Evolutionary conservation across 1,140 invertebrate species (phyloP).

Genomic region (Saccostrea cuccullata): DNA sequence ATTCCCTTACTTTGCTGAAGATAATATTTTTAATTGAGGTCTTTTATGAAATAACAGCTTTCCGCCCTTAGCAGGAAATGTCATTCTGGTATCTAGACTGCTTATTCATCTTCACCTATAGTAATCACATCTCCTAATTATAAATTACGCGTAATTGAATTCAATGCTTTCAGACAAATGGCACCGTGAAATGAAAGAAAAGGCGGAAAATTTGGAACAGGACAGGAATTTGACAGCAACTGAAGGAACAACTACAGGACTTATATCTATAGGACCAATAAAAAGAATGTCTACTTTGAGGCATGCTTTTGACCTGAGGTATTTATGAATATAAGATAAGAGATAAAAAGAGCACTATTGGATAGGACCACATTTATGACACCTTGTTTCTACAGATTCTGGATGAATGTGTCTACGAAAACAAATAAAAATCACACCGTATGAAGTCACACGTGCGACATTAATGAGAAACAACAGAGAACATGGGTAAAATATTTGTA

Average conservation of each 20-base stretch:
- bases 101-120: neutral
- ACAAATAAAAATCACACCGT: too few relatives aligned
- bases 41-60: neutral
- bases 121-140: neutral
- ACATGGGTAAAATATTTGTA: too few relatives aligned
- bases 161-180: neutral
- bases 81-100: neutral
- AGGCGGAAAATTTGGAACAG: neutral
- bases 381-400: too few relatives aligned
- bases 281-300: neutral
- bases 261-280: neutral
- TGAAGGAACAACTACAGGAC: neutral
- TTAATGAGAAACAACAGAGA: too few relatives aligned
- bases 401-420: too few relatives aligned
- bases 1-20: neutral
- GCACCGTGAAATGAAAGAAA: neutral
- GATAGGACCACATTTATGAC: neutral
- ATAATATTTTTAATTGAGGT: neutral
- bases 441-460: too few relatives aligned
- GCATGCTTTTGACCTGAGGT: neutral
- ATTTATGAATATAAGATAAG: neutral
- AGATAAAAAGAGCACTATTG: neutral
- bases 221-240: neutral
- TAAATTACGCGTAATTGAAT: neutral
- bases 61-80: constrained; percentile 3